These are phyloP conservation scores for Sebastes kiyomatsui DNA, from an alignment of 2,797 vertebrate genomes.

Conservation along the genomic window DNA sequence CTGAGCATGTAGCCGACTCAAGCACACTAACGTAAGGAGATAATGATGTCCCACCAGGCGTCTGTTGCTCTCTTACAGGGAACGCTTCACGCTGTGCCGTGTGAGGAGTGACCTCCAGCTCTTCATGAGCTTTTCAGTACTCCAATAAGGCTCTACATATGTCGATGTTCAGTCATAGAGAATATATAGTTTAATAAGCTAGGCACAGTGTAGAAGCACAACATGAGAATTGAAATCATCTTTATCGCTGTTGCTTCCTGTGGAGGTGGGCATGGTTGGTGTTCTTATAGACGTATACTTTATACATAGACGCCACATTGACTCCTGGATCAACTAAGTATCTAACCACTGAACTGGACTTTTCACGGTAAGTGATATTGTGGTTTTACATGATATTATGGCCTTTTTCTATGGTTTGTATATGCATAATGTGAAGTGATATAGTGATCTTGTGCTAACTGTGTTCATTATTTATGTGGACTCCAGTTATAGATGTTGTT, in stretches of 20 bases:
- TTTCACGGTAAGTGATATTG: no score
- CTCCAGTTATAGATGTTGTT: no score
- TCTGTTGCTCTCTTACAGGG: conserved; percentile 12
- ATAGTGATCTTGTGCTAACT: no score
- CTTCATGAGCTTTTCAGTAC: not conserved
- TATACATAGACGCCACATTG: no score
- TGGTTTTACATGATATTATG: no score
- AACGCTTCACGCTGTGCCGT: conserved; percentile 33
- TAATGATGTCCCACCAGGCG: conserved; percentile 47
- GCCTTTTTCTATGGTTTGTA: no score
- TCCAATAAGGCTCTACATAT: not conserved
- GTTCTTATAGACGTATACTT: no score
- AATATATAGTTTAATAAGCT: not conserved
- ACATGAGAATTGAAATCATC: not conserved
- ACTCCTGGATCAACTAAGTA: no score
- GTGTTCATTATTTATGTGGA: no score
- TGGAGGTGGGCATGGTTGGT: no score
- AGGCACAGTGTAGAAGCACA: not conserved
- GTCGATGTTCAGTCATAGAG: not conserved
- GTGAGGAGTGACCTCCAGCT: conserved; percentile 39
- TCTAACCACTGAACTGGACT: no score
- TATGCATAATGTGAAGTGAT: no score
- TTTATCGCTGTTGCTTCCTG: not conserved
- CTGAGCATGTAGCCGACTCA: conserved; percentile 19
- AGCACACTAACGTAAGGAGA: conserved; percentile 22